phyloP scores from a whole-genome alignment of 2,797 vertebrate genomes.

The Cuculus canorus region DNA sequence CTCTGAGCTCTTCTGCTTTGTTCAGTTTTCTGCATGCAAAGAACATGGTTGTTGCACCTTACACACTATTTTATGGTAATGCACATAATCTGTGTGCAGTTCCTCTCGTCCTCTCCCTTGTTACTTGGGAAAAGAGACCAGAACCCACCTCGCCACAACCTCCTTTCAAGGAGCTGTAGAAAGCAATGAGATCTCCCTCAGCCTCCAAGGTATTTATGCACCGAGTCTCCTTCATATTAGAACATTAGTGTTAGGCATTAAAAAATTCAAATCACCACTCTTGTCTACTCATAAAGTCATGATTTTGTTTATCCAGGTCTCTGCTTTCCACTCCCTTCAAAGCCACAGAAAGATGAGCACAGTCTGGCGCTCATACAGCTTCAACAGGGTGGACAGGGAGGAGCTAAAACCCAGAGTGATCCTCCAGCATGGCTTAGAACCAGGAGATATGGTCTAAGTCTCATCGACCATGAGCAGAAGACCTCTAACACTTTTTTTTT shows the following conservation, averaged over 20 bases:
- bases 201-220: not conserved
- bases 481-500: not conserved
- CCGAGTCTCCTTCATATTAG: not conserved
- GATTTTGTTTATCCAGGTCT: not conserved
- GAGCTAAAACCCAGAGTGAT: not conserved
- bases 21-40: not conserved
- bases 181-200: too few relatives aligned
- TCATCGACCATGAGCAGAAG: not conserved
- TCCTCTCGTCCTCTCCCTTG: too few relatives aligned
- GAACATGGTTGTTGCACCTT: not conserved
- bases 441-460: rapidly evolving
- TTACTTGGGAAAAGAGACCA: too few relatives aligned
- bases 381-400: not conserved
- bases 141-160: too few relatives aligned
- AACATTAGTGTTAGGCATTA: not conserved
- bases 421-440: not conserved
- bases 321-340: not conserved
- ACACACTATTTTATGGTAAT: rapidly evolving
- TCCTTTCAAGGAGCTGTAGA: too few relatives aligned
- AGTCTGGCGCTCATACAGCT: not conserved
- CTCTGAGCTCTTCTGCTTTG: not conserved
- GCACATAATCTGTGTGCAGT: not conserved
- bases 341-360: not conserved
- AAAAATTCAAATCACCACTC: not conserved
- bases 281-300: rapidly evolving